These are phyloP conservation scores for Anniella stebbinsi DNA, from an alignment of 2,797 vertebrate genomes.

Conservation along the genomic window DNA sequence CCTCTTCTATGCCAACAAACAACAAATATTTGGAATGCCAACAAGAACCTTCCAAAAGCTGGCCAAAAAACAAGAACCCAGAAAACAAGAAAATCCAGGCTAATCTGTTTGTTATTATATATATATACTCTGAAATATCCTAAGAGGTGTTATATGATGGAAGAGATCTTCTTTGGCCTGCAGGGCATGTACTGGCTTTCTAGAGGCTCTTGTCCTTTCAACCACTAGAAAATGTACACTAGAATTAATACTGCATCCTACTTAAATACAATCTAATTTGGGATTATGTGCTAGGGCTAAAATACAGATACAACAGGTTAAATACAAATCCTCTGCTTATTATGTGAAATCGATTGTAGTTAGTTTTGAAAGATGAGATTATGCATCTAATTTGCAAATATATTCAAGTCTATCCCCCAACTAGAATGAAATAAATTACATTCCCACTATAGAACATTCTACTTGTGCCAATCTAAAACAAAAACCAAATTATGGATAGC, in stretches of 20 bases:
- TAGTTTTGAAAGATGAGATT: not conserved
- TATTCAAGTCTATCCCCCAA: not conserved
- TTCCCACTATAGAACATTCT: not conserved
- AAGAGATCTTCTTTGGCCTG: not conserved
- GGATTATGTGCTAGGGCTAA: not conserved
- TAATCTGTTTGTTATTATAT: too few relatives aligned
- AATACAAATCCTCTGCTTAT: not conserved
- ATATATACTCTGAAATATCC: not conserved
- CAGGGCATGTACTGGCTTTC: not conserved
- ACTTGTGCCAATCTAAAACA: not conserved
- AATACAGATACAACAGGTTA: not conserved
- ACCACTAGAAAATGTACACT: not conserved
- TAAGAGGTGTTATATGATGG: not conserved
- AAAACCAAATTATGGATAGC: not conserved
- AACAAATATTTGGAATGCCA: not conserved
- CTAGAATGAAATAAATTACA: not conserved
- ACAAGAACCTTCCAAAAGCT: not conserved
- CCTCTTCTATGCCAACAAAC: not conserved
- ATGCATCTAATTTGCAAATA: not conserved
- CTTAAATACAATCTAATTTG: slow-evolving; percentile 8
- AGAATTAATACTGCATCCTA: not conserved
- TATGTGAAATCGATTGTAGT: not conserved
- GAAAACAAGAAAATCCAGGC: not conserved
- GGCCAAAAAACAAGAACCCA: not conserved
- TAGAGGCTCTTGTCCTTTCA: not conserved